Conservation (phyloP, 2,113 vertebrate species). For the Casuarius casuarius region DNA sequence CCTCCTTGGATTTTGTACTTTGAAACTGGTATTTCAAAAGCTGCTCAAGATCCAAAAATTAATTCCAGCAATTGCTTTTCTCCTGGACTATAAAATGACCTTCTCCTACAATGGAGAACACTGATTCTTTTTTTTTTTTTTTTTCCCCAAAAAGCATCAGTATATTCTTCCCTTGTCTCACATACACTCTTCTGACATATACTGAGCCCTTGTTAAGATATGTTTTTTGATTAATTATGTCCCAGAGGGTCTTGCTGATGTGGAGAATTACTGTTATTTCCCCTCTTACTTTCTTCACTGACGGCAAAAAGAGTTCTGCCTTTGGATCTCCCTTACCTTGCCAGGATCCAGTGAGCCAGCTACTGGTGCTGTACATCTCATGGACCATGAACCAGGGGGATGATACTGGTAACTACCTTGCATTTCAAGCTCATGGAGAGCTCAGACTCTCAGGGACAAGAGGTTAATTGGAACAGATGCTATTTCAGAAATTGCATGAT, state of each 20-base stretch:
- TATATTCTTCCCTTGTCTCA: not conserved
- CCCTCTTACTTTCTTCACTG: not conserved
- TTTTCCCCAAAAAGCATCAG: not conserved
- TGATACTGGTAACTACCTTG: not conserved
- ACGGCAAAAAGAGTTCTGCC: not conserved
- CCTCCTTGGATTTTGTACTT: not conserved
- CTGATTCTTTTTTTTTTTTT: not conserved
- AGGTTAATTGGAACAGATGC: slow-evolving; percentile 71
- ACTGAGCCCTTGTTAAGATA: not conserved
- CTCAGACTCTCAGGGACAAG: slow-evolving; percentile 27
- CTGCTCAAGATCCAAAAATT: not conserved
- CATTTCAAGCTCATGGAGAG: slow-evolving; percentile 13
- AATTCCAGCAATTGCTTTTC: not conserved
- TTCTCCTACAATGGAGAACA: not conserved
- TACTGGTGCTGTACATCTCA: not conserved
- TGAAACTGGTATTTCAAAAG: not conserved
- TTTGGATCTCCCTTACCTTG: not conserved
- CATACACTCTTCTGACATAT: not conserved
- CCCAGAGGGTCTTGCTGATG: not conserved
- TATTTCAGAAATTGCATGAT: slow-evolving; percentile 53
- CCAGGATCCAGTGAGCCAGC: not conserved
- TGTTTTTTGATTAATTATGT: not conserved
- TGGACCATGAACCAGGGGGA: not conserved
- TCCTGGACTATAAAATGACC: not conserved
- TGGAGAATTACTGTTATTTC: not conserved